phyloP scores from a whole-genome alignment of 2,797 vertebrate genomes.

The Paguma larvata region DNA sequence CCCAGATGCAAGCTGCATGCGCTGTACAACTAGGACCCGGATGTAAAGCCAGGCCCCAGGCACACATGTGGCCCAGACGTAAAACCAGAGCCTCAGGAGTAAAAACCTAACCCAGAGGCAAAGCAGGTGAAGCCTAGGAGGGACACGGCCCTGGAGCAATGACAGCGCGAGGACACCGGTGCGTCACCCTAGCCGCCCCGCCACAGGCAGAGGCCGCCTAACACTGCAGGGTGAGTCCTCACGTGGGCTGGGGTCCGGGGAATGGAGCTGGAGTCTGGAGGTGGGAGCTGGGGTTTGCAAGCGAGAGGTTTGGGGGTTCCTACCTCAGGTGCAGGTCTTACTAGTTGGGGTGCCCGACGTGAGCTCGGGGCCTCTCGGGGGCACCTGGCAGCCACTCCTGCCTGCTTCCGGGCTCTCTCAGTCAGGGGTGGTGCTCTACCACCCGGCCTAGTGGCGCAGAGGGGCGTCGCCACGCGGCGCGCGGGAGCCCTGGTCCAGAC shows the following conservation, averaged over 20 bases:
- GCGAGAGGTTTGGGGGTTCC: not conserved
- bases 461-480: not conserved
- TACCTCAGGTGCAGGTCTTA: not conserved
- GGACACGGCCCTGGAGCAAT: not conserved
- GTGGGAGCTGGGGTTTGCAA: not conserved
- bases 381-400: not conserved
- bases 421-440: not conserved
- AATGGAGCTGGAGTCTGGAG: not conserved
- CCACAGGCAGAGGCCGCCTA: not conserved
- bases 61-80: not conserved
- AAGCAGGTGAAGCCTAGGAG: not conserved
- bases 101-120: not conserved
- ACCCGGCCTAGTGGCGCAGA: too few species aligned
- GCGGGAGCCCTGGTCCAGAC: not conserved
- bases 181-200: not conserved
- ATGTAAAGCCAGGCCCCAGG: not conserved
- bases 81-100: not conserved
- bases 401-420: not conserved
- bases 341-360: not conserved
- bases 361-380: not conserved
- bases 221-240: not conserved
- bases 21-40: not conserved
- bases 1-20: not conserved
- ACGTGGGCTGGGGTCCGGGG: not conserved
- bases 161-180: not conserved